Conservation (phyloP, 2,888 invertebrate genomes). For the Glyphotaelius pellucidus region DNA sequence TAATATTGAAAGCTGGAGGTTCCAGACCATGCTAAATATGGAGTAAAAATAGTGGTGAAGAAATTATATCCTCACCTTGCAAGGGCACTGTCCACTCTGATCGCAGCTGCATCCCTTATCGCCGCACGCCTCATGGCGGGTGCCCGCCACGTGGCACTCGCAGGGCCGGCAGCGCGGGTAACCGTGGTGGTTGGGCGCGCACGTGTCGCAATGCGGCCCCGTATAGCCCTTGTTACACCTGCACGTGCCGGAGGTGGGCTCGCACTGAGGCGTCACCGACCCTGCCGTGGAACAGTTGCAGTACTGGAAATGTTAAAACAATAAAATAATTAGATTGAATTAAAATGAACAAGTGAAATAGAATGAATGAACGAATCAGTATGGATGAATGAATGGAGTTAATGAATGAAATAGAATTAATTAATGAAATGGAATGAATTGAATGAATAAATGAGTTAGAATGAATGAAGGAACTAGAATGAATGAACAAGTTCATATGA, state of each 20-base stretch:
- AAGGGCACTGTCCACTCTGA: conserved; percentile 89
- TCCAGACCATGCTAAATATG: too few species aligned
- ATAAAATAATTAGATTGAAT: not conserved
- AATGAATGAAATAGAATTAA: too few species aligned
- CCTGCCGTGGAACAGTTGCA: conserved; percentile 65
- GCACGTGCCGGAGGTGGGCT: conserved; percentile 84
- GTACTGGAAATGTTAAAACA: conserved; percentile 59
- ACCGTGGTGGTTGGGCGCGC: conserved; percentile 91
- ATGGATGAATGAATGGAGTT: too few species aligned
- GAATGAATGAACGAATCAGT: too few species aligned
- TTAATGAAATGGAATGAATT: too few species aligned
- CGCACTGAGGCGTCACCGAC: conserved; percentile 76
- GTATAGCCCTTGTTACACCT: conserved; percentile 85
- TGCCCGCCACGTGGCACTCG: conserved; percentile 88
- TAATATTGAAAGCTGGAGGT: too few species aligned
- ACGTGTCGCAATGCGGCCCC: conserved; percentile 88
- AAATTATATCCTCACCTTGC: conserved; percentile 79
- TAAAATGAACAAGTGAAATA: not conserved
- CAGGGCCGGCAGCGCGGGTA: conserved; percentile 93
- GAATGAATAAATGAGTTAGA: too few species aligned
- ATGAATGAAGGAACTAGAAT: too few species aligned
- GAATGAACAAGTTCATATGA: too few species aligned
- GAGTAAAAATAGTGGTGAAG: too few species aligned
- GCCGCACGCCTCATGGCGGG: conserved; percentile 75
- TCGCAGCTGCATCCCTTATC: conserved; percentile 83